Evolutionary conservation across 2,113 vertebrate species (phyloP).

Genomic region (Neoarius graeffei): DNA sequence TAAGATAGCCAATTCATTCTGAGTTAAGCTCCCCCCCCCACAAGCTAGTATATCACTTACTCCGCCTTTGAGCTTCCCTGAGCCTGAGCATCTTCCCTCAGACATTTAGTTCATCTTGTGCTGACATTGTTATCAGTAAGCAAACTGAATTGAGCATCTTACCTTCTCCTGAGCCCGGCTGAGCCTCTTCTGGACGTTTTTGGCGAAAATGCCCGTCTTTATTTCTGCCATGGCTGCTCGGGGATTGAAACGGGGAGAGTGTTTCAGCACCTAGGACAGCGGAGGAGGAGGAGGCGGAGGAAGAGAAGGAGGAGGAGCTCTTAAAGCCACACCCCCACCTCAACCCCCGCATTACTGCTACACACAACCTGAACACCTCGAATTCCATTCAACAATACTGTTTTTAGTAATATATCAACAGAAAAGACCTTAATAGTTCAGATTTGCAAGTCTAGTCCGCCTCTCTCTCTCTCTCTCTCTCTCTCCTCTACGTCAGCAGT

Average conservation of each 20-base stretch:
- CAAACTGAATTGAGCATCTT: not conserved
- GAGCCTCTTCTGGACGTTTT: slow-evolving; percentile 94
- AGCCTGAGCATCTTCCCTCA: slow-evolving; percentile 38
- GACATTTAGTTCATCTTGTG: not conserved
- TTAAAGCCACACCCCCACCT: slow-evolving; percentile 56
- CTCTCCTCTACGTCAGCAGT: not conserved
- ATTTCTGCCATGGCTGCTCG: slow-evolving; percentile 91
- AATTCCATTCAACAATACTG: not conserved
- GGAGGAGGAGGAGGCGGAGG: slow-evolving; percentile 44
- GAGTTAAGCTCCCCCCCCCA: not conserved
- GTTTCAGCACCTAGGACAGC: slow-evolving; percentile 57
- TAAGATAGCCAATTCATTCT: not conserved
- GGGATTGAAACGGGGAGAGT: slow-evolving; percentile 56
- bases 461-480: not conserved
- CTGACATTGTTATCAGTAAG: not conserved
- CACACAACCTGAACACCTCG: not conserved
- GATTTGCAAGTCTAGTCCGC: not conserved
- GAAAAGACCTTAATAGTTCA: not conserved
- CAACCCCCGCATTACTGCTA: not conserved
- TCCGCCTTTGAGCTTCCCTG: slow-evolving; percentile 27
- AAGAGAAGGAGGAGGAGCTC: slow-evolving; percentile 13
- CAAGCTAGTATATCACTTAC: slow-evolving; percentile 14
- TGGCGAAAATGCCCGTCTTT: slow-evolving; percentile 94
- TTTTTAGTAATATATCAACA: not conserved
- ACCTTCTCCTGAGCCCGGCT: slow-evolving; percentile 97